phyloP scores from a whole-genome alignment of 1,140 invertebrate genomes.

The Cotesia vestalis region DNA sequence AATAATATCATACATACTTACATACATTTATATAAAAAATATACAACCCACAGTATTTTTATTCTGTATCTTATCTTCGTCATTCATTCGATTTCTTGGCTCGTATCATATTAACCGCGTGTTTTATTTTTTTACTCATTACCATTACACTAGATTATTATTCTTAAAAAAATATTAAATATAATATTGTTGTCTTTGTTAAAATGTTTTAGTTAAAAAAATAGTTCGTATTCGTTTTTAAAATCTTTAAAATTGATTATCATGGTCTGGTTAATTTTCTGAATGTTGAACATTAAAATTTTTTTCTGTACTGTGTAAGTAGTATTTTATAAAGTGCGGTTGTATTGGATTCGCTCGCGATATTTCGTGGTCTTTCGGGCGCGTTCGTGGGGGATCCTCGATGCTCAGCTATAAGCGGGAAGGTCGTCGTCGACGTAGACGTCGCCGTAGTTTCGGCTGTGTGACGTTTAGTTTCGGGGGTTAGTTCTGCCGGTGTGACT shows the following conservation, averaged over 20 bases:
- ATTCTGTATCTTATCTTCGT: neutral
- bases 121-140: conserved; percentile 7
- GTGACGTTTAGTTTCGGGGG: conserved; percentile 40
- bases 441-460: conserved; percentile 32
- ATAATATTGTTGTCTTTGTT: too few relatives aligned
- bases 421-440: conserved; percentile 2
- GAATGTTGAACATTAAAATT: too few relatives aligned
- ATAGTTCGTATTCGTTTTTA: too few relatives aligned
- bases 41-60: conserved; percentile 9
- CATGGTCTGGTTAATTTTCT: too few relatives aligned
- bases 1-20: conserved; percentile 18
- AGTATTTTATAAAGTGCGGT: conserved; percentile 10
- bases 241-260: too few relatives aligned
- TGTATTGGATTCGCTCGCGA: conserved; percentile 33
- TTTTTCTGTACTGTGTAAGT: too few relatives aligned
- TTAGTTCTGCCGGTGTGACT: conserved; percentile 43
- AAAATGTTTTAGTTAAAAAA: too few relatives aligned
- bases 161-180: too few relatives aligned
- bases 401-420: conserved; percentile 21
- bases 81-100: conserved; percentile 23
- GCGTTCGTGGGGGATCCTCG: conserved; percentile 42
- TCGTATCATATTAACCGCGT: neutral
- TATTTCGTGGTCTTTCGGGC: conserved; percentile 55
- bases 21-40: neutral
- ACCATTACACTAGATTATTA: too few relatives aligned